Base-by-base conservation (phyloP, 2,888 invertebrate genomes). In the Serripes groenlandicus region DNA sequence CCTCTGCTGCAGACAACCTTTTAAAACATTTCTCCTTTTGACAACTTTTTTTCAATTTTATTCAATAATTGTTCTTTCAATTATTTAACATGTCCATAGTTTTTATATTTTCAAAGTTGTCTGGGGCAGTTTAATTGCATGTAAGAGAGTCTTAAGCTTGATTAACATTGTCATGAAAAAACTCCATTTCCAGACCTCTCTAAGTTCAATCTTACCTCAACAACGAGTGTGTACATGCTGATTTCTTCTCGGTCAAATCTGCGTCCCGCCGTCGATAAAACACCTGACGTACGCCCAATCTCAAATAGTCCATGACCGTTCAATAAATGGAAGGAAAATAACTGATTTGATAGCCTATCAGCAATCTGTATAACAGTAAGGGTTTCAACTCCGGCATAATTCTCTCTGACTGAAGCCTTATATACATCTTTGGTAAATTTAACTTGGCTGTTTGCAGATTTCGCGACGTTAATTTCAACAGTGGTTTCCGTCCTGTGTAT, bases 251-350 rank as follows among this genome's bases (percentile, higher is more conserved):
- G 96, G 95, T 99, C 99, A 95, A 99, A 97, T 83, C 97, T 96
- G 2, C 90, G 80, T 0, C 98, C 98, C 2, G 97, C 97, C 5
- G 97, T 97, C 92, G 97, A 96, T 79, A 99, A 96, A 1, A 97
- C 98, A 42, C 99, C 99, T 15, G 99, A 98, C 26, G 98, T 98
- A 26, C 95, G 94, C 1, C 98, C 98, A 91, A 99, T 97, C 90
- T 96, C 96, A 94, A 99, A 99, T 95, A 97, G 96, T 74, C 97
- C 96, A 0, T 96, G 97, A 0, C 98, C 98, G 95, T 99, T 99
- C 49, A 98, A 95, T 81, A 99, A 97, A 74, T 96, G 95, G 95
- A 98, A 99, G 89, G 97, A 96, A 15, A 98, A 95, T 94, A 98
- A 98, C 93, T 98, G 98, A 94, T 98, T 97, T 81, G 98, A 95